Base-by-base conservation (phyloP, 2,888 invertebrate species). In the Rotaria sp. region DNA sequence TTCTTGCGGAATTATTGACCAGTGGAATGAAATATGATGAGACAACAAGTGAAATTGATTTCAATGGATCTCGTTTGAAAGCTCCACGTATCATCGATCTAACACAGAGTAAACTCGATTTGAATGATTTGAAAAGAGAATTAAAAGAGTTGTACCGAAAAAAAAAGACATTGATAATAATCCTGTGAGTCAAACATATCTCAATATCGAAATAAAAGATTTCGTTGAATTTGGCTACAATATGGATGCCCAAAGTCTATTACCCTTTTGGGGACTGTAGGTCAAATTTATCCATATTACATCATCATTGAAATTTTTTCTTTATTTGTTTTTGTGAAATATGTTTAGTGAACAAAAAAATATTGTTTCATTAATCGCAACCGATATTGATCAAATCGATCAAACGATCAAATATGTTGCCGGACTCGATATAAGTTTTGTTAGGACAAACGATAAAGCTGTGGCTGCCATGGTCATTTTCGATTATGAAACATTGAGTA, bases 401-500 rank as follows among this genome's bases (percentile, higher is more conserved):
- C n/a, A n/a, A n/a, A n/a, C n/a, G n/a, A n/a, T n/a, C n/a, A n/a
- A n/a, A n/a, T 67, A 35, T 24, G 24, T 67, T 35, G 67, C 67
- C 2, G 67, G 67, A 35, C 24, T 67, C 7, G 67, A 67, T 67
- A 67, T 67, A 15, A 67, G 67, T 67, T 67, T 67, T 67, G 67
- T 67, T 1, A 67, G 35, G 35, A 11, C 35, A 35, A 67, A 67
- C 24, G 67, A 67, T 15, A 67, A 67, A 35, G 67, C 67, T 15
- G 35, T 67, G 5, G 30, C 67, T 35, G 30, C 67, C 2, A 67
- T 67, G 67, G 30, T 67, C 10, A 67, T 67, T 35, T 67, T 67
- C 13, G 67, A 67, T 67, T 67, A 67, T 67, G 3, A 2, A 30
- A 67, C 67, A 89, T 0, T 89, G 89, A 10, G 89, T 90, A 52